A percentile compares a stretch with the other conserved stretches of the same genome.
Conservation (phyloP, 2,888 invertebrate species). For the Neoscelio sp. region DNA sequence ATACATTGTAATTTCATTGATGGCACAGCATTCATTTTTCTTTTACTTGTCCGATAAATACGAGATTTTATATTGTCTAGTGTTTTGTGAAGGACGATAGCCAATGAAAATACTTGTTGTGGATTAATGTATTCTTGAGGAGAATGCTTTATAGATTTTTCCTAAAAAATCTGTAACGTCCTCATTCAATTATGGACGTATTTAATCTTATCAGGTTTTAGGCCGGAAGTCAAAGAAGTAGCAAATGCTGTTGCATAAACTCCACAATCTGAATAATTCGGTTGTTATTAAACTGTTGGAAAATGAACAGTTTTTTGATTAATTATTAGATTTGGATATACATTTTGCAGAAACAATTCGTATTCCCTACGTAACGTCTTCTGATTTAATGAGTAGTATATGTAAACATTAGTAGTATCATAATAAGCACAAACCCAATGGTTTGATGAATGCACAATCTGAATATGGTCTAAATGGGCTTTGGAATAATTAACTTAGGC, state of each 20-base stretch:
- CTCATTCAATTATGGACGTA: conserved; percentile 1
- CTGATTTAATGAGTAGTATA: conserved; percentile 21
- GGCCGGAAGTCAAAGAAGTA: conserved; percentile 19
- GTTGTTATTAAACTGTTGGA: conserved; percentile 24
- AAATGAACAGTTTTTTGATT: not conserved
- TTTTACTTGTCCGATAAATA: too few relatives aligned
- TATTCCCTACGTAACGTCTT: not conserved
- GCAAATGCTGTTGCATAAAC: conserved; percentile 20
- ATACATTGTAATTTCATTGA: not conserved
- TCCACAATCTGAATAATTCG: conserved; percentile 13
- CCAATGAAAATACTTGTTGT: not conserved
- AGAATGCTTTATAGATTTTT: conserved; percentile 9
- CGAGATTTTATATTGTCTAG: not conserved
- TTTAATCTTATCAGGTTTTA: conserved; percentile 12
- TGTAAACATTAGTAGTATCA: conserved; percentile 1
- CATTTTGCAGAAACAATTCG: not conserved
- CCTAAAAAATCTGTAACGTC: not conserved
- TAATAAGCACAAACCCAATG: conserved; percentile 32
- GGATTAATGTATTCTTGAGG: not conserved
- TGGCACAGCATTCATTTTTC: too few relatives aligned
- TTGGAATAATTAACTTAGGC: conserved; percentile 26
- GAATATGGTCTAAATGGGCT: conserved; percentile 8
- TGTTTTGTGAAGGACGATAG: conserved; percentile 5
- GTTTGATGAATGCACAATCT: not conserved
- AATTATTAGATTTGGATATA: not conserved